Conservation (phyloP, 2,888 invertebrate genomes). For the Pasiphila rectangulata region DNA sequence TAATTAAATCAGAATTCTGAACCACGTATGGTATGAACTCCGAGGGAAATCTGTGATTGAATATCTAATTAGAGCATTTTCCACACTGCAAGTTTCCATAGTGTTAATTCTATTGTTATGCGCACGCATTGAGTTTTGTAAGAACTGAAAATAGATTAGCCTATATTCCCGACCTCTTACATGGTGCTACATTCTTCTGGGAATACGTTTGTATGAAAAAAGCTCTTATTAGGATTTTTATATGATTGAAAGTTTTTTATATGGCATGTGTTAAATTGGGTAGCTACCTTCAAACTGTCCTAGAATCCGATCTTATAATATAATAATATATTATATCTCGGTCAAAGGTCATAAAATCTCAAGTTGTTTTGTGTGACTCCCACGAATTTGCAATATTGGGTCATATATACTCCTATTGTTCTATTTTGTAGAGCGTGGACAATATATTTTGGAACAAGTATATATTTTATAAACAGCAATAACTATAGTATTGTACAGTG, state of each 20-base stretch:
- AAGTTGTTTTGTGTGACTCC: slow-evolving; percentile 33
- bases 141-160: neutral
- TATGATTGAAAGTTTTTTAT: too few relatives aligned
- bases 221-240: neutral
- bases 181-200: neutral
- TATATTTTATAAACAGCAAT: slow-evolving; percentile 80
- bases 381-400: slow-evolving; percentile 61
- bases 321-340: too few relatives aligned
- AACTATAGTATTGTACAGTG: slow-evolving; percentile 76
- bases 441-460: slow-evolving; percentile 78
- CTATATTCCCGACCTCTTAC: neutral
- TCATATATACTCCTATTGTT: slow-evolving; percentile 58
- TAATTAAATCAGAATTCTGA: too few relatives aligned
- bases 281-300: too few relatives aligned
- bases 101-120: too few relatives aligned
- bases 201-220: neutral
- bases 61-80: too few relatives aligned
- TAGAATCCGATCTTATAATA: too few relatives aligned
- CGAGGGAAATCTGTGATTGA: too few relatives aligned
- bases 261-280: too few relatives aligned
- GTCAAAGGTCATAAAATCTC: neutral
- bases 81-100: too few relatives aligned
- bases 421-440: slow-evolving; percentile 69
- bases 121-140: too few relatives aligned
- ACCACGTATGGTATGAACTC: too few relatives aligned